phyloP scores from a whole-genome alignment of 2,888 invertebrate genomes.

The Neocrepidodera transversa region DNA sequence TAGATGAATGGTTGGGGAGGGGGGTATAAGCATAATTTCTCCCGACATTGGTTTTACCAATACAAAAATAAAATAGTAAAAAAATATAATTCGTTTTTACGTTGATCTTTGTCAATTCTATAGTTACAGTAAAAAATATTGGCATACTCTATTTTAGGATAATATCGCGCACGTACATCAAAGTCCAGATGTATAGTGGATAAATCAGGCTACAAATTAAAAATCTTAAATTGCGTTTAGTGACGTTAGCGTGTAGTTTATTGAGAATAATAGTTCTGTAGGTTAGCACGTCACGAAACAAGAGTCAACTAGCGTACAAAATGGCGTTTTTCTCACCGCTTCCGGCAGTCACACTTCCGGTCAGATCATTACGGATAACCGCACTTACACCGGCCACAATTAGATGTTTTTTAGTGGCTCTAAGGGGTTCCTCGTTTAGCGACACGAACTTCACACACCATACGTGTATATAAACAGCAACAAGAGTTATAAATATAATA shows the following conservation, averaged over 20 bases:
- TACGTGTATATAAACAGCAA: neutral
- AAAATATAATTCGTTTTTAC: too few species aligned
- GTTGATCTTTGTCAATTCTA: too few species aligned
- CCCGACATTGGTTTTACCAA: too few species aligned
- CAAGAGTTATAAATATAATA: too few species aligned
- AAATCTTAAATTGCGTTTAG: conserved; percentile 51
- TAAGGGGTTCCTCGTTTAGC: conserved; percentile 30
- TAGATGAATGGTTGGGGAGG: too few species aligned
- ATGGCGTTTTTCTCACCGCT: conserved; percentile 63
- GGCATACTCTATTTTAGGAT: too few species aligned
- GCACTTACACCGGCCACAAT: conserved; percentile 44
- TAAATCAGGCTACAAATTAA: conserved; percentile 51
- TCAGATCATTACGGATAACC: conserved; percentile 61
- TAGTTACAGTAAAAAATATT: too few species aligned
- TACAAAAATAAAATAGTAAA: too few species aligned
- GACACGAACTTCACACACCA: conserved; percentile 31
- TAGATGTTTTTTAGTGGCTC: conserved; percentile 30
- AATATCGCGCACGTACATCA: too few species aligned
- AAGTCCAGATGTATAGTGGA: conserved; percentile 11
- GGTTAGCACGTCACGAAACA: conserved; percentile 58
- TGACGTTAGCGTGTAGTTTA: conserved; percentile 51
- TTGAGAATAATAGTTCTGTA: conserved; percentile 57
- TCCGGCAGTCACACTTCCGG: conserved; percentile 59
- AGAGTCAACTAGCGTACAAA: conserved; percentile 62
- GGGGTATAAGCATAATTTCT: too few species aligned